Base-by-base conservation (phyloP, 2,888 invertebrate species). In the Dicyrtoma fusca region DNA sequence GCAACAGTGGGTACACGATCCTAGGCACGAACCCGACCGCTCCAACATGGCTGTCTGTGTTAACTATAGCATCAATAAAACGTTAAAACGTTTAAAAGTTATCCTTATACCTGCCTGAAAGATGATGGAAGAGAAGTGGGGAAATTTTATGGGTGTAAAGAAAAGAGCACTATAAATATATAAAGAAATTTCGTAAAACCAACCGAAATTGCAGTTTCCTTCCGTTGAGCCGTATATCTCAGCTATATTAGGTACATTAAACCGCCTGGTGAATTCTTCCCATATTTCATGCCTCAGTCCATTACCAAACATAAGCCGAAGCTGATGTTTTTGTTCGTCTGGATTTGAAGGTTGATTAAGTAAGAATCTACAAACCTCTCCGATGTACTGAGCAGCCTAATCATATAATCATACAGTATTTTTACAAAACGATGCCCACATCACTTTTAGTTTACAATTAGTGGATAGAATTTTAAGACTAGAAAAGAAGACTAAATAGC, bases 181-280 rank as follows among this genome's bases (percentile, higher is more conserved):
- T 8, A 34, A 8, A 8, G 4, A 3, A 34, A 5, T 34, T 8
- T 34, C 8, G 34, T 34, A 34, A 34, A 34, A 34, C 34, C 8
- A 44, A 75, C 75, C 69, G 61, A 75, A 47, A 49, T 71, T 75
- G 61, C 75, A 76, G 83, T 98, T 99, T 79, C 97, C 97, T 85
- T 98, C 97, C 0, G 97, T 97, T 2, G 97, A 95, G 0, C 97
- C 97, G 82, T 98, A 98, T 84, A 98, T 94, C 84, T 98, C 97
- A 0, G 91, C 90, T 23, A 98, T 92, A 76, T 88, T 86, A 25
- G 89, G 85, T 71, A 97, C 92, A 69, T 90, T 89, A 82, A 97
- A 97, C 57, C 97, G 88, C 26, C 90, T 87, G 4, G 92, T 88
- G 82, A 97, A 97, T 80, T 93, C 91, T 4, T 86, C 86, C 97